A percentile compares a stretch with the other conserved stretches of the same genome.
phyloP scores from a whole-genome alignment of 2,113 vertebrate species.

The Bubo bubo region DNA sequence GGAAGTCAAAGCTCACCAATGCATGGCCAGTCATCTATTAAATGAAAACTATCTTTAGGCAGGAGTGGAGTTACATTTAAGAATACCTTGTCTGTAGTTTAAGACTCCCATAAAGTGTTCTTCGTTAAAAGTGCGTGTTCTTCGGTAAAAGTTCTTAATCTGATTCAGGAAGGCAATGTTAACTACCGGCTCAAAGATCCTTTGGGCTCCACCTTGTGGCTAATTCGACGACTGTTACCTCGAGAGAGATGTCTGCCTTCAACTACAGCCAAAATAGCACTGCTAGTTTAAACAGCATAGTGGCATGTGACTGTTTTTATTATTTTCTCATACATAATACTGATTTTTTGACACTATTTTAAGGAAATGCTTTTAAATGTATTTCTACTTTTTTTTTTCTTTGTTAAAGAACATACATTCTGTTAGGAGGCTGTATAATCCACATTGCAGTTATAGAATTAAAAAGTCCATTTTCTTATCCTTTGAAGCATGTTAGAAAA shows the following conservation, averaged over 20 bases:
- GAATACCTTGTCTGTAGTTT: neutral
- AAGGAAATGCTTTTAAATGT: neutral
- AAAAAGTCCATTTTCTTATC: neutral
- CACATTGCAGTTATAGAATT: neutral
- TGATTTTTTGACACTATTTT: neutral
- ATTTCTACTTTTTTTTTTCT: neutral
- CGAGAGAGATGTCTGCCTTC: neutral
- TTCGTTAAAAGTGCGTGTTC: neutral
- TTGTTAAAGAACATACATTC: neutral
- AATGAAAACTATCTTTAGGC: neutral
- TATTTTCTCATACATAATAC: neutral
- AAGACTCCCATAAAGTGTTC: neutral
- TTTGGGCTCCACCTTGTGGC: constrained; percentile 52
- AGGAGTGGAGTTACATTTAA: neutral
- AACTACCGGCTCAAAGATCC: neutral
- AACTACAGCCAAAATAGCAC: neutral
- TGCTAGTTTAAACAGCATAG: neutral
- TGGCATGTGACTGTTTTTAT: neutral
- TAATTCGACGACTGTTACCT: neutral
- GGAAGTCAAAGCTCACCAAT: neutral
- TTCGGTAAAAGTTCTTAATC: neutral
- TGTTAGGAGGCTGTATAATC: neutral
- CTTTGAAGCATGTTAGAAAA: neutral
- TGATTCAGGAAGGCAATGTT: neutral
- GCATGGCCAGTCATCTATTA: neutral